These are phyloP conservation scores for Tenualosa ilisha DNA, from an alignment of 2,797 vertebrate genomes.

Conservation along the genomic window DNA sequence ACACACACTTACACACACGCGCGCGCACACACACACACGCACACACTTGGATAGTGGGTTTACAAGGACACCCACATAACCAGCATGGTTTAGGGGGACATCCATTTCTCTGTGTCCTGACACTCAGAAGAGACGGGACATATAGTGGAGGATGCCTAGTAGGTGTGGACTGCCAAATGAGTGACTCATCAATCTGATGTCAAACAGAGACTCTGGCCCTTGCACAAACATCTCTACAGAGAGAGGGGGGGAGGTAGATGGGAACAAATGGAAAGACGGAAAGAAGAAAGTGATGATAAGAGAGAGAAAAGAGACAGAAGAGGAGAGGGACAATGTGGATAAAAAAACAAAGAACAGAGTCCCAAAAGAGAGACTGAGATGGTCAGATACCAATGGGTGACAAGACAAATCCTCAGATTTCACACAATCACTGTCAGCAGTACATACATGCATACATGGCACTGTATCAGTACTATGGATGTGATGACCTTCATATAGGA, in stretches of 20 bases:
- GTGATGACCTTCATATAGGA: no score
- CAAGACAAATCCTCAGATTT: background rate
- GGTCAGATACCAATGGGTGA: background rate
- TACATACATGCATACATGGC: no score
- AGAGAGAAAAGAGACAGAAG: background rate
- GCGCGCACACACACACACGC: no score
- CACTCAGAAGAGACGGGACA: background rate
- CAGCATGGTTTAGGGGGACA: no score
- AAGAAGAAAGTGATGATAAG: background rate
- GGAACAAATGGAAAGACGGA: background rate
- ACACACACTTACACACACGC: background rate
- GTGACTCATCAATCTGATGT: conserved; percentile 10
- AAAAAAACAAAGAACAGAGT: background rate
- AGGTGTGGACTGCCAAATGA: background rate
- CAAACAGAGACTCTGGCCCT: background rate
- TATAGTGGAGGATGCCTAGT: background rate
- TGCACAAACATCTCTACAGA: background rate
- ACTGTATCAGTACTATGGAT: no score
- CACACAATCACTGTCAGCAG: no score
- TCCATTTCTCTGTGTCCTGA: no score
- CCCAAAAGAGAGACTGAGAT: background rate
- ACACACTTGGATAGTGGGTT: background rate
- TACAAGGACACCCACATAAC: background rate
- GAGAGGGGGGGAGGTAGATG: background rate
- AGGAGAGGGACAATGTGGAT: background rate